A percentile compares a stretch with the other conserved stretches of the same genome.
Evolutionary conservation across 2,888 invertebrate species (phyloP).

Genomic region (Lepeophtheirus nordmannii): DNA sequence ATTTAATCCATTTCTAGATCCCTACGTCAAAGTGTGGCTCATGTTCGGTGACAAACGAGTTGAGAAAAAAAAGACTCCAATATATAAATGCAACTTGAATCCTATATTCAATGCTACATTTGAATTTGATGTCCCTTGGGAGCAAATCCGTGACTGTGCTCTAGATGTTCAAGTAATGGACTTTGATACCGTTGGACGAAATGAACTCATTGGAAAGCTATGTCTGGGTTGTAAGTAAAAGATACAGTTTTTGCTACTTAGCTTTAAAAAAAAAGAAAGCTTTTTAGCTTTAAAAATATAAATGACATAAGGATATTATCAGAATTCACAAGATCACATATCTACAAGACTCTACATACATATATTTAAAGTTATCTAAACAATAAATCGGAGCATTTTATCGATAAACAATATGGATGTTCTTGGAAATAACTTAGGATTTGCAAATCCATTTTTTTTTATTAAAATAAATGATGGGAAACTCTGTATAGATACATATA

Average conservation of each 20-base stretch:
- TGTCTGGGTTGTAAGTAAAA: conserved; percentile 60
- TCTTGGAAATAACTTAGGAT: no score
- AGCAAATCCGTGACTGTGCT: conserved; percentile 84
- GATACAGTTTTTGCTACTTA: neutral
- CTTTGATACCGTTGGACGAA: conserved; percentile 86
- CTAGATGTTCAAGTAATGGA: conserved; percentile 91
- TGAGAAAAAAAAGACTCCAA: conserved; percentile 87
- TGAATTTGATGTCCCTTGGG: conserved; percentile 76
- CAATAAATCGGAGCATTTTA: no score
- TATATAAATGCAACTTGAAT: conserved; percentile 82
- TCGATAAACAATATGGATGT: no score
- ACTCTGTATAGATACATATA: no score
- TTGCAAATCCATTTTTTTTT: no score
- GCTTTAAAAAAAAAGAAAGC: neutral
- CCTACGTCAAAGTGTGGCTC: conserved; percentile 94
- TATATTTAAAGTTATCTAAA: no score
- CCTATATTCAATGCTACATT: conserved; percentile 72
- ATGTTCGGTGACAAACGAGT: conserved; percentile 85
- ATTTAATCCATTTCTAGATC: conserved; percentile 50
- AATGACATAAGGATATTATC: no score
- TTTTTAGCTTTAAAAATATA: no score
- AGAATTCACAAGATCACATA: no score
- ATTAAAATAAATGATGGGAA: no score
- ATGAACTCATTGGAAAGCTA: conserved; percentile 80
- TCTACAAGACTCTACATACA: no score